Base-by-base conservation (phyloP, 2,888 invertebrate species). In the Mactromeris polynyma region DNA sequence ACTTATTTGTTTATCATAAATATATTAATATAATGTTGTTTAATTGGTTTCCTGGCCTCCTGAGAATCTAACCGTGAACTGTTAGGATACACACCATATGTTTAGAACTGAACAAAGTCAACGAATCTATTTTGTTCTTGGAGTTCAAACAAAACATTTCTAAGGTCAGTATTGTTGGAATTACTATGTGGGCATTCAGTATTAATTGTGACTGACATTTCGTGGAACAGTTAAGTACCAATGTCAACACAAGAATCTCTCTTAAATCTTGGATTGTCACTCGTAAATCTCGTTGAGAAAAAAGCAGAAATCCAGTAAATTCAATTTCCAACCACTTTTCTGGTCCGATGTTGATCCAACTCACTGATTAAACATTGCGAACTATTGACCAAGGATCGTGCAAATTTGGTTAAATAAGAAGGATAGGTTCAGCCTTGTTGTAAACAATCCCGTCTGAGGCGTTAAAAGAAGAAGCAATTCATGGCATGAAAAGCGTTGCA, bases 181-280 rank as follows among this genome's bases (percentile, higher is more conserved):
- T 73, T 17, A 33, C 33, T 21, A 73, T 33, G 73, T 33, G 36
- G 73, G 26, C 73, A 19, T 19, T 14, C 36, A 33, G 33, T 33
- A 26, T 73, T 73, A 73, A 73, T 36, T 33, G 73, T 73, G 73
- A 36, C 17, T 73, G 73, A 73, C 73, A 73, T 17, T 73, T 7
- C 73, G 73, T 33, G 14, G 36, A 14, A 19, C 11, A 33, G 1
- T 36, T 33, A 19, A 73, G 31, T 73, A 33, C 31, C 2, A 17
- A 19, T 36, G 33, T 36, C 73, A 73, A 73, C 73, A 73, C 1
- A 36, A 19, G 73, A 19, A 73, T 36, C 14, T 36, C 31, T 73
- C 14, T 73, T 33, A 14, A 73, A 36, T 33, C 73, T 33, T 19
- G 33, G 14, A 17, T 33, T 73, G 73, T 73, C 36, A 73, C 36